These are phyloP conservation scores for Paramacrobiotus metropolitanus DNA, from an alignment of 1,140 invertebrate species.

Conservation along the genomic window DNA sequence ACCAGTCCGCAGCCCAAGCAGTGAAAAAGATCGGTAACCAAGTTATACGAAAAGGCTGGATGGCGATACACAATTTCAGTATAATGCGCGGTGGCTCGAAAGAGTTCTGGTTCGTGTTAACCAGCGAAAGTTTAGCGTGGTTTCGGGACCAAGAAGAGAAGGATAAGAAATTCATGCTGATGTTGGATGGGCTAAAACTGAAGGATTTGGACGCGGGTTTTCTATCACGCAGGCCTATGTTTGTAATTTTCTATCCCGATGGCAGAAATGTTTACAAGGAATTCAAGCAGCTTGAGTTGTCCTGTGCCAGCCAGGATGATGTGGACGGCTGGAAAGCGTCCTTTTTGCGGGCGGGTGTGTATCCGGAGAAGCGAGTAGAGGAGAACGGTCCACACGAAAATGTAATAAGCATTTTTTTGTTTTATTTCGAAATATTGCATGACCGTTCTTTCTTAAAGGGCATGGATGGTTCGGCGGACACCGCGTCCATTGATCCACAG, in stretches of 20 bases:
- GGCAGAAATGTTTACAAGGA: slow-evolving; percentile 26
- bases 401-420: not conserved
- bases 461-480: not conserved
- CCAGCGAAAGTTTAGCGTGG: slow-evolving; percentile 93
- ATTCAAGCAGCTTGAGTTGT: slow-evolving; percentile 27
- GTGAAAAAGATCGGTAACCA: slow-evolving; percentile 77
- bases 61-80: slow-evolving; percentile 89
- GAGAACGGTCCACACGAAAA: slow-evolving; percentile 29
- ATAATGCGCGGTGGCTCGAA: slow-evolving; percentile 94
- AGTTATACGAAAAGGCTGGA: slow-evolving; percentile 77
- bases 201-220: slow-evolving; percentile 30
- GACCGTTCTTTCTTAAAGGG: not conserved
- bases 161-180: slow-evolving; percentile 34
- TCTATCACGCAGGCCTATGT: slow-evolving; percentile 27
- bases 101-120: slow-evolving; percentile 99
- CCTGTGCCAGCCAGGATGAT: slow-evolving; percentile 29
- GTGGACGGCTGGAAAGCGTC: slow-evolving; percentile 34
- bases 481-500: not conserved
- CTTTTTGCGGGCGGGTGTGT: slow-evolving; percentile 32
- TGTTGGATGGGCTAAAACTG: slow-evolving; percentile 29
- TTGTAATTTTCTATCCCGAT: slow-evolving; percentile 29
- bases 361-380: slow-evolving; percentile 34
- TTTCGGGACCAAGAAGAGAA: slow-evolving; percentile 82
- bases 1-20: slow-evolving; percentile 51
- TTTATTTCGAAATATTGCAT: not conserved